Base-by-base conservation (phyloP, 2,888 invertebrate genomes). In the Erebia epiphron region DNA sequence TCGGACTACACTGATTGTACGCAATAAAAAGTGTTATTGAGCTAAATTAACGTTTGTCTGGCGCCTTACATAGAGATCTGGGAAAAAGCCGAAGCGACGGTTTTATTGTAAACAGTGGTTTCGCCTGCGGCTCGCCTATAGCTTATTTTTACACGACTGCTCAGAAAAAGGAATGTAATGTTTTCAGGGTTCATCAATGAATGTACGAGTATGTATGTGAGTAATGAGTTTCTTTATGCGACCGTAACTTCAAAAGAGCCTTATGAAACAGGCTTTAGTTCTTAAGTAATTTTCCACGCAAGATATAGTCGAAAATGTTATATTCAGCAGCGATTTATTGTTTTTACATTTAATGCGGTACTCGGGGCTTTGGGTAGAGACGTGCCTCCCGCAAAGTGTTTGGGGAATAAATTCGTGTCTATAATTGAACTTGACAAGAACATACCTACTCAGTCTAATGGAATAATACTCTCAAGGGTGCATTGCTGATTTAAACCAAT, bases 401-500 rank as follows among this genome's bases (percentile, higher is more conserved):
- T 61, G 43, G 60, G 60, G 60, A 43, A 61, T 61, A 58, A 58
- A 58, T 43, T 61, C 60, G 41, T 41, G 60, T 61, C 16, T 43
- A 61, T 61, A 61, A 61, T 61, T 61, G 60, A 61, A 61, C n/a
- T 61, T 61, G 43, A 61, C 60, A 61, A 61, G 41, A 61, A 61
- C 60, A 61, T 61, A 61, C 60, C n/a, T n/a, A n/a, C n/a, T 61
- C 18, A 61, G 43, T 41, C 60, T 61, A 41, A 61, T 61, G 60
- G 60, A 61, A 41, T 18, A 61, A 61, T 61, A 61, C 43, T 61
- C 57, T 58, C 60, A 11, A 41, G 60, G 60, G 60, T 61, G 41
- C 43, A 61, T 11, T 10, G 60, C 10, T 10, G 41, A 16, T 61
- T 61, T 41, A 61, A 41, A 43, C 60, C 60, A 2, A 61, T 61